Evolutionary conservation across 2,888 invertebrate genomes (phyloP), one percentile per base, ranked within the genome.

Genomic region (Halictus quadricinctus): DNA sequence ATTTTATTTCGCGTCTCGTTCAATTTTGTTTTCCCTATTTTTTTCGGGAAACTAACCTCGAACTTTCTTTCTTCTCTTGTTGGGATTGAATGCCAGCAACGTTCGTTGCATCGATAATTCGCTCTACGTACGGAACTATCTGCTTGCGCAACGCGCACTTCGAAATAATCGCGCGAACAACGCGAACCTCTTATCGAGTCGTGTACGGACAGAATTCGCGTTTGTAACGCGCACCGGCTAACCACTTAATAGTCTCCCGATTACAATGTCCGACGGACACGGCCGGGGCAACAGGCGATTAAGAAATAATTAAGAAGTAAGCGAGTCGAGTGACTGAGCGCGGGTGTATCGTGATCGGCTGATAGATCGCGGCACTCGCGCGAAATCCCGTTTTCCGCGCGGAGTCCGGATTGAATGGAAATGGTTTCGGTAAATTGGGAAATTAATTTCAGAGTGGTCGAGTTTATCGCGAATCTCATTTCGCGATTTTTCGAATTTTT

Each of bases 81-180:
- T 3, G 21, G 21, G 8, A 54, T 8, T 0, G 15, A 29, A 29
- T 15, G 25, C 54, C 15, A 5, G n/a, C 50, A 15, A 70, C 73
- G 54, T 72, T 41, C 64, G 69, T 81, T 69, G 76, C 50, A 60
- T 50, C 76, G 83, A 77, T 73, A 72, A 73, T 66, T 75, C 43
- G 58, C 25, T 64, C n/a, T 4, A 15, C 69, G 58, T 29, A 8
- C 48, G 18, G 18, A 48, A 18, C 50, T 48, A 72, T 41, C 50
- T 43, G 18, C 43, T 81, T 83, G 60, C 66, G 58, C 69, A 81
- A 83, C 69, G 7, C 25, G 60, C 50, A 41, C 72, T 60, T 73
- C 8, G 60, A n/a, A 66, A 64, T 74, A 66, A 79, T 74, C 73
- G 54, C 72, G 48, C 46, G 72, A 72, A 79, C 76, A 50, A 76